Evolutionary conservation across 2,888 invertebrate genomes (phyloP).

Genomic region (Drosophila melanocephala): DNA sequence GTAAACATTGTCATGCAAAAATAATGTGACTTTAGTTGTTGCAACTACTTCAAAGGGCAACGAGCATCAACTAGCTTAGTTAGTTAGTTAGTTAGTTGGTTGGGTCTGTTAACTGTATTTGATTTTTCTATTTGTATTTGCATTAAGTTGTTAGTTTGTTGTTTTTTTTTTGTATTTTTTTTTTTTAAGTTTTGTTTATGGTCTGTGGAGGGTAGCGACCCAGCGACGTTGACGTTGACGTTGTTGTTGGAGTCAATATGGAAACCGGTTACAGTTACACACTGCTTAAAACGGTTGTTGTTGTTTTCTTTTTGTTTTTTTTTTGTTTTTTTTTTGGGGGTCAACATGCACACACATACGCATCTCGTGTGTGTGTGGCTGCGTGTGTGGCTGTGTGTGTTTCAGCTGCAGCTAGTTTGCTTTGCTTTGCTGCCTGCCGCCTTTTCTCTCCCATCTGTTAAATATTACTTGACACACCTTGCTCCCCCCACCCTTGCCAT

Average conservation of each 20-base stretch:
- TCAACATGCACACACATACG: constrained; percentile 36
- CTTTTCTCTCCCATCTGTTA: constrained; percentile 1
- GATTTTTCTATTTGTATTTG: constrained; percentile 9
- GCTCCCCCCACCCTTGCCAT: constrained; percentile 5
- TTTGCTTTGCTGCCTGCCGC: constrained; percentile 16
- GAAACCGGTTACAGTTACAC: constrained; percentile 75
- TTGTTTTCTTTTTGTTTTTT: constrained; percentile 37
- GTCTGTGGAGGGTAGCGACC: constrained; percentile 53
- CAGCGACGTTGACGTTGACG: constrained; percentile 26
- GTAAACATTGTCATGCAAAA: background rate
- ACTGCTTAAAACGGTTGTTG: constrained; percentile 29
- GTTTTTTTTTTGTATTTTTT: constrained; percentile 5
- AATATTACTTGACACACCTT: constrained; percentile 34
- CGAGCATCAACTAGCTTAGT: constrained; percentile 1
- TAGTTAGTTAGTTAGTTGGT: constrained; percentile 11
- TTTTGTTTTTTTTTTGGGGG: constrained; percentile 49
- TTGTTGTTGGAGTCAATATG: constrained; percentile 31
- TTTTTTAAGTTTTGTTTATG: constrained; percentile 7
- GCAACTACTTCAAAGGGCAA: constrained; percentile 20
- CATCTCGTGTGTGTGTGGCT: constrained; percentile 5
- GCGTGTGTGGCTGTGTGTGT: constrained; percentile 9
- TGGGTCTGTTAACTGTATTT: constrained; percentile 20
- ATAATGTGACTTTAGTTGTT: background rate
- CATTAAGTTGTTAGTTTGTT: constrained; percentile 22
- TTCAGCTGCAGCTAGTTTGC: constrained; percentile 21